Evolutionary conservation across 92 coral and sea anemone species (phyloP).

Genomic region (Porites cylindrica): DNA sequence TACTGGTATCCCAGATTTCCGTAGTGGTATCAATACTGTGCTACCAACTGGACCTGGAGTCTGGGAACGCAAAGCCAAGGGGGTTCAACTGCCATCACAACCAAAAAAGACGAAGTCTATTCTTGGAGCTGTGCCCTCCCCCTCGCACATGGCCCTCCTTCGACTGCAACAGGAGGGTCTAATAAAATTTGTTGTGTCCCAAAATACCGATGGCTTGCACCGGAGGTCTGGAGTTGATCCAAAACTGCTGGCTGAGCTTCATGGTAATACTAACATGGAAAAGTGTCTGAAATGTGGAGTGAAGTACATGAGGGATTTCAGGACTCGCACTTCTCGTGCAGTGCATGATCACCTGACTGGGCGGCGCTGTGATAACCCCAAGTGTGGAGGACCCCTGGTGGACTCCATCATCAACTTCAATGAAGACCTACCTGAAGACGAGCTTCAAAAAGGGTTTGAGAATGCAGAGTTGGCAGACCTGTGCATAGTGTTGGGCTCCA

Average conservation of each 20-base stretch:
- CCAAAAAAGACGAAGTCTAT: slow-evolving; percentile 40
- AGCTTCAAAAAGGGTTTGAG: slow-evolving; percentile 60
- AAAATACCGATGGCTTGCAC: slow-evolving; percentile 64
- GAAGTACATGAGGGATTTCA: slow-evolving; percentile 76
- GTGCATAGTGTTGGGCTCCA: slow-evolving; percentile 82
- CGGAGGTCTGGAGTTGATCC: slow-evolving; percentile 47
- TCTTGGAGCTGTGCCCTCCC: slow-evolving; percentile 67
- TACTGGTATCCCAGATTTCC: slow-evolving; percentile 55
- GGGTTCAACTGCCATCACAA: slow-evolving; percentile 46
- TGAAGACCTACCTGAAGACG: slow-evolving; percentile 78
- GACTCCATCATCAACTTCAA: slow-evolving; percentile 85
- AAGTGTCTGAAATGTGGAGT: slow-evolving; percentile 69
- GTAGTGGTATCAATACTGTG: slow-evolving; percentile 83
- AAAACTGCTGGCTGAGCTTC: slow-evolving; percentile 44
- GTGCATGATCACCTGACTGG: slow-evolving; percentile 75
- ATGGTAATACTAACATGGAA: slow-evolving; percentile 57
- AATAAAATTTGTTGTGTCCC: slow-evolving; percentile 43
- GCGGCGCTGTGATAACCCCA: slow-evolving; percentile 73
- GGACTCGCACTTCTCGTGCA: slow-evolving; percentile 66
- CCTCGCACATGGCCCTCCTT: slow-evolving; percentile 52
- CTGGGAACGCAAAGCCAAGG: slow-evolving; percentile 75
- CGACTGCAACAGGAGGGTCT: slow-evolving; percentile 65
- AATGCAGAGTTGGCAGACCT: slow-evolving; percentile 67
- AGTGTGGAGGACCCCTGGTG: slow-evolving; percentile 70
- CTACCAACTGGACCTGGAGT: slow-evolving; percentile 81